Evolutionary conservation across 2,113 vertebrate genomes (phyloP), one percentile per base, ranked within the genome.

Genomic region (Nothocercus nigrocapillus): DNA sequence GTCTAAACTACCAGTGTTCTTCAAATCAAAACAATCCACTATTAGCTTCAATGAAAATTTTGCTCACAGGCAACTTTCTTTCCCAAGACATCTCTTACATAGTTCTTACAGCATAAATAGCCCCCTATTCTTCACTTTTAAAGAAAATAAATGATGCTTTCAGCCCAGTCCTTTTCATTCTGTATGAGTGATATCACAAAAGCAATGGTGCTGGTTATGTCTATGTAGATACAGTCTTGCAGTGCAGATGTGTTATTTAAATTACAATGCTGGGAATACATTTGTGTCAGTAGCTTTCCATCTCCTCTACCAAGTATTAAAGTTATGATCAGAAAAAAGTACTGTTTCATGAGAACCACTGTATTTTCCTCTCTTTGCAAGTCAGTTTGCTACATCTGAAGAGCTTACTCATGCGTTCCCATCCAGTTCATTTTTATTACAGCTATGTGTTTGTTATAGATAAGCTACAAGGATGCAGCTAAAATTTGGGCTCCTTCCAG

Each of bases 201-300:
- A 91, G 86, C 70, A 21, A 38, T 11, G 70, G 77, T 51, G 73
- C 80, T 93, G 90, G 91, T 90, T 95, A 92, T 90, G 91, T 82
- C 96, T 94, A 13, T 68, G 83, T 66, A 96, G 92, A 91, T 89
- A 88, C 64, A 84, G 84, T 61, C 85, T 96, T 64, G 92, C 89
- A 64, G 90, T 87, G 81, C 94, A 96, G 92, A 94, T 96, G 92
- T 76, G 92, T 96, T 95, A 95, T 96, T 97, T 95, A 96, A 96
- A 96, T 97, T 75, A 95, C 89, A 96, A 89, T 90, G 58, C 93
- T 85, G 94, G 86, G 94, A 95, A 96, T 93, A 95, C 92, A 89
- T 96, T 94, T 95, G 70, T 97, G 94, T 93, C 94, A 89, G 94
- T 80, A 93, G 95, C 94, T 96, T 96, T 94, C 92, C 75, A 79